Percentiles rank a stretch among this genome's conserved stretches.
Conservation (phyloP, 2,113 vertebrate genomes). For the Neogale vison region DNA sequence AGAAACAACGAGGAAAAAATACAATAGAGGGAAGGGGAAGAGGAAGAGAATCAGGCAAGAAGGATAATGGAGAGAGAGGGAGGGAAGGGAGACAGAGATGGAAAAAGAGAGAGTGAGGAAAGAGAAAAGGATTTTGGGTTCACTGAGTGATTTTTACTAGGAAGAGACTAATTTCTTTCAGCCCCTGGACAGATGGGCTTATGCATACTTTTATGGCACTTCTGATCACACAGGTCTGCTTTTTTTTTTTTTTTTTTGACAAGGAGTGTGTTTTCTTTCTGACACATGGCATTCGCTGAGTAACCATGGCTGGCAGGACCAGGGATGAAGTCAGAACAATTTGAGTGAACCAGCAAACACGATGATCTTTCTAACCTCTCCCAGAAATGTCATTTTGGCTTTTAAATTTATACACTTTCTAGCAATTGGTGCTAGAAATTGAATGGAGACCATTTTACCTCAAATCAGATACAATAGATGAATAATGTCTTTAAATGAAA, state of each 20-base stretch:
- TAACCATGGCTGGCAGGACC: background rate
- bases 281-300: background rate
- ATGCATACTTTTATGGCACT: background rate
- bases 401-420: background rate
- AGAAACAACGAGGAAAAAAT: background rate
- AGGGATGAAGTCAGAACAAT: background rate
- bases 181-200: background rate
- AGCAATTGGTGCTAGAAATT: background rate
- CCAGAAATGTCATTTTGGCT: background rate
- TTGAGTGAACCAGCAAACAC: background rate
- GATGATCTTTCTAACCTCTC: conserved; percentile 7
- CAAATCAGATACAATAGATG: background rate
- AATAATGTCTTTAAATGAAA: background rate
- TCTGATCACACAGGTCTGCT: background rate
- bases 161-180: background rate
- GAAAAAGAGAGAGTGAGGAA: background rate
- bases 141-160: background rate
- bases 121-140: background rate
- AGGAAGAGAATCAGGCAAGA: background rate
- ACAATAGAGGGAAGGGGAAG: too few species aligned
- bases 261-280: background rate
- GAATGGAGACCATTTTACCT: background rate
- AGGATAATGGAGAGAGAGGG: accelerated
- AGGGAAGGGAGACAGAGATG: too few species aligned
- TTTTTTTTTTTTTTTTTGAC: background rate